Evolutionary conservation across 1,140 invertebrate genomes (phyloP).

Genomic region (Epicauta chinensis): DNA sequence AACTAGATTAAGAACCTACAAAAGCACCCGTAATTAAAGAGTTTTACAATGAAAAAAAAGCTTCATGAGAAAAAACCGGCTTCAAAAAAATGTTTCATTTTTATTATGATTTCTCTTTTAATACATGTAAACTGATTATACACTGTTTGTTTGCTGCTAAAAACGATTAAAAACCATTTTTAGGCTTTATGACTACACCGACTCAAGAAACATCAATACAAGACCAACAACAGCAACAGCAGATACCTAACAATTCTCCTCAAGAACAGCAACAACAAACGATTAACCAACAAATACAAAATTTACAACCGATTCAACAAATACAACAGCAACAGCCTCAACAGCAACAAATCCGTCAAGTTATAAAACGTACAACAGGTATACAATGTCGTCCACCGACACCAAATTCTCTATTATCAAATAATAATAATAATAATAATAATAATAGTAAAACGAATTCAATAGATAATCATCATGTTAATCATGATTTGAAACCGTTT

Average conservation of each 20-base stretch:
- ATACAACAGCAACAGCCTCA: too few relatives aligned
- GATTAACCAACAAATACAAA: conserved; percentile 5
- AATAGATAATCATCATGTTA: conserved; percentile 5
- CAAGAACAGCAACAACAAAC: conserved; percentile 7
- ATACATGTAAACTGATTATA: too few relatives aligned
- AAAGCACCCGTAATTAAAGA: too few relatives aligned
- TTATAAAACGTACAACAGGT: conserved; percentile 30
- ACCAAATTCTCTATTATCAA: conserved; percentile 2
- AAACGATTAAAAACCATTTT: neutral
- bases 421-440: too few relatives aligned
- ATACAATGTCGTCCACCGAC: conserved; percentile 23
- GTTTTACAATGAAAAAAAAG: too few relatives aligned
- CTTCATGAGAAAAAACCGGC: too few relatives aligned
- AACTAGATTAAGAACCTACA: too few relatives aligned
- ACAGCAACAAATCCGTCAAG: neutral
- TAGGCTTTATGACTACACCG: conserved; percentile 8
- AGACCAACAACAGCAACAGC: conserved; percentile 5
- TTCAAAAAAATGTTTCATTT: too few relatives aligned
- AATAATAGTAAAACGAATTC: too few relatives aligned
- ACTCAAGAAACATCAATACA: conserved; percentile 8
- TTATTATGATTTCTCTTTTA: too few relatives aligned
- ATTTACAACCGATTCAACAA: neutral
- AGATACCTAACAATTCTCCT: neutral
- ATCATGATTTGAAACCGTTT: conserved; percentile 20
- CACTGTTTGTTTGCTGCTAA: too few relatives aligned